A percentile compares a stretch with the other conserved stretches of the same genome.
phyloP scores from a whole-genome alignment of 2,797 vertebrate species.

The Caiman crocodilus region DNA sequence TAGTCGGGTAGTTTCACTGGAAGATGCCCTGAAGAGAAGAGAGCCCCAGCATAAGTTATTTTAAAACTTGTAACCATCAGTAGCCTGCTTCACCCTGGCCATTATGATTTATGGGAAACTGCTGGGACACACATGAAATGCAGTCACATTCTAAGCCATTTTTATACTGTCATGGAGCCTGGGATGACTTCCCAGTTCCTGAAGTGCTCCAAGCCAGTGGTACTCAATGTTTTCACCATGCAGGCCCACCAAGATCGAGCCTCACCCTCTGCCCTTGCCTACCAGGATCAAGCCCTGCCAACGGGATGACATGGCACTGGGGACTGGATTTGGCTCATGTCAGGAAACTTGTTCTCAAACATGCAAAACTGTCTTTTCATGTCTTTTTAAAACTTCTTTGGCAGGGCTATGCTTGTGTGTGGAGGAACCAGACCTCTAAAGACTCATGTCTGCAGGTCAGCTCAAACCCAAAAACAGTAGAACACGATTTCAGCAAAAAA shows the following conservation, averaged over 20 bases:
- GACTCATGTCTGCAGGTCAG: not conserved
- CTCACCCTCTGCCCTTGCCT: too few relatives aligned
- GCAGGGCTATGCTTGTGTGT: not conserved
- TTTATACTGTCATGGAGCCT: not conserved
- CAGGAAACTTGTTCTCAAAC: not conserved
- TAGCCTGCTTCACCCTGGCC: not conserved
- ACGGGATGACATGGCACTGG: too few relatives aligned
- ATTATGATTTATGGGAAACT: not conserved
- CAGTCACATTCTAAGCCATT: not conserved
- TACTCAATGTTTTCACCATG: too few relatives aligned
- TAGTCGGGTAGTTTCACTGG: constrained; percentile 97
- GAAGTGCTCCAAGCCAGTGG: not conserved
- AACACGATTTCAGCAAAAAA: not conserved
- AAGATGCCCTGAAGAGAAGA: constrained; percentile 88
- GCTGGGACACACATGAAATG: rapidly evolving
- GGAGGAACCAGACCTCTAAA: not conserved
- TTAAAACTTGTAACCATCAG: rapidly evolving
- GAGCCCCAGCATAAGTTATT: rapidly evolving
- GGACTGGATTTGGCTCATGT: too few relatives aligned
- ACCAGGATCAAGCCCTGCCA: too few relatives aligned
- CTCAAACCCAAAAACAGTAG: not conserved
- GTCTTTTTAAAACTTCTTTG: not conserved
- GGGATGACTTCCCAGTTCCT: not conserved
- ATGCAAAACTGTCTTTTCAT: not conserved
- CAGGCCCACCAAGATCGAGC: too few relatives aligned